phyloP scores from a whole-genome alignment of 2,113 vertebrate genomes.

The Nothobranchius kuhntae region DNA sequence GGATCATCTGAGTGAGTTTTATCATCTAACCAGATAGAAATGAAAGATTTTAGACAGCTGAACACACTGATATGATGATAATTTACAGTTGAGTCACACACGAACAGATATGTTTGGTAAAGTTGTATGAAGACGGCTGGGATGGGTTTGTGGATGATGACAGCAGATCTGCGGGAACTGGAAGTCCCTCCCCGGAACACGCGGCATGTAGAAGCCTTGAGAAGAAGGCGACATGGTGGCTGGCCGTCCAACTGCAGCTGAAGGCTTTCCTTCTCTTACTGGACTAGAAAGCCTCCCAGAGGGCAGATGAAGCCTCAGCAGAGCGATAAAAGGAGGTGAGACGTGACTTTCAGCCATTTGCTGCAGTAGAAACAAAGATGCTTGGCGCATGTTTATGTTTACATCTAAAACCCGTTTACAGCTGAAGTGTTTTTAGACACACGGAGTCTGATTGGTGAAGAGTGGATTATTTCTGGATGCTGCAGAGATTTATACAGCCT shows the following conservation, averaged over 20 bases:
- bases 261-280: background rate
- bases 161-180: constrained; percentile 19
- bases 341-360: background rate
- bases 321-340: constrained; percentile 39
- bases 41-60: too few relatives aligned
- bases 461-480: constrained; percentile 3
- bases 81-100: too few relatives aligned
- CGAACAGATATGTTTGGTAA: too few relatives aligned
- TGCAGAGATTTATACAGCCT: constrained; percentile 11
- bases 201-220: constrained; percentile 40
- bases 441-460: background rate
- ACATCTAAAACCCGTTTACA: background rate
- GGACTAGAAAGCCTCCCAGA: background rate
- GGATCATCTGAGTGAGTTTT: too few relatives aligned
- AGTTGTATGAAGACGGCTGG: too few relatives aligned
- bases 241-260: background rate
- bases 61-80: too few relatives aligned
- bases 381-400: background rate
- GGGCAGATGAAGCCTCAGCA: background rate
- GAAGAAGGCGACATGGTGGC: constrained; percentile 7
- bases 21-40: too few relatives aligned
- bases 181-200: constrained; percentile 79
- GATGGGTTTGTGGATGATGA: background rate
- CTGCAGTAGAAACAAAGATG: background rate
- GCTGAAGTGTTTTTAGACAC: background rate